phyloP scores from a whole-genome alignment of 2,113 vertebrate species.

The Lepus europaeus region DNA sequence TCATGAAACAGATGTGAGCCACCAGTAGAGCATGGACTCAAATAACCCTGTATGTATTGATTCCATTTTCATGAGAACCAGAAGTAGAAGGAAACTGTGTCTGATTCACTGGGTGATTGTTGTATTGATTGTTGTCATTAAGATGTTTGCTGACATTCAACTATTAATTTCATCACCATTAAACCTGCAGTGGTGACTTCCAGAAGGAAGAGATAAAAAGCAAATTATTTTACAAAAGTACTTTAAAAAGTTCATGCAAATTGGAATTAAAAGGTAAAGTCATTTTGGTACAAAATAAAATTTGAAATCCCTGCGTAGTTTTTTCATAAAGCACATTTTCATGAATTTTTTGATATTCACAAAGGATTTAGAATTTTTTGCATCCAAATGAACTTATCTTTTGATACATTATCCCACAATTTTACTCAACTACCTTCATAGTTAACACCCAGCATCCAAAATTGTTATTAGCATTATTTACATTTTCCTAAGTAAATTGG shows the following conservation, averaged over 20 bases:
- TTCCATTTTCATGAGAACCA: background rate
- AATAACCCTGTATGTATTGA: no score
- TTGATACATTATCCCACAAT: no score
- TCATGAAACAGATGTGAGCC: background rate
- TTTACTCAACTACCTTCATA: no score
- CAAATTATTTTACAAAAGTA: background rate
- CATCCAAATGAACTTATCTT: no score
- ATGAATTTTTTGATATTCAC: no score
- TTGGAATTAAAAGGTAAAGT: no score
- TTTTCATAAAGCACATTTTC: no score
- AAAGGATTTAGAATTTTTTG: no score
- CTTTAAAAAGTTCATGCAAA: no score
- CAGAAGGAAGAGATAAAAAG: background rate
- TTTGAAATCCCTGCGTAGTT: no score
- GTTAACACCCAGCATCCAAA: background rate
- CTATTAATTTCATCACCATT: constrained; percentile 46
- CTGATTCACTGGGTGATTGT: background rate
- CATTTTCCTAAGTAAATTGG: background rate
- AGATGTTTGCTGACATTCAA: background rate
- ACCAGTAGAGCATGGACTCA: background rate
- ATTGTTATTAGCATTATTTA: background rate
- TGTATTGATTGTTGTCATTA: background rate
- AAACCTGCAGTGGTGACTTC: background rate
- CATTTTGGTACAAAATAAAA: no score
- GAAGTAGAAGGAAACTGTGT: background rate